Evolutionary conservation across 1,140 invertebrate genomes (phyloP).

Genomic region (Charaxes varanes): DNA sequence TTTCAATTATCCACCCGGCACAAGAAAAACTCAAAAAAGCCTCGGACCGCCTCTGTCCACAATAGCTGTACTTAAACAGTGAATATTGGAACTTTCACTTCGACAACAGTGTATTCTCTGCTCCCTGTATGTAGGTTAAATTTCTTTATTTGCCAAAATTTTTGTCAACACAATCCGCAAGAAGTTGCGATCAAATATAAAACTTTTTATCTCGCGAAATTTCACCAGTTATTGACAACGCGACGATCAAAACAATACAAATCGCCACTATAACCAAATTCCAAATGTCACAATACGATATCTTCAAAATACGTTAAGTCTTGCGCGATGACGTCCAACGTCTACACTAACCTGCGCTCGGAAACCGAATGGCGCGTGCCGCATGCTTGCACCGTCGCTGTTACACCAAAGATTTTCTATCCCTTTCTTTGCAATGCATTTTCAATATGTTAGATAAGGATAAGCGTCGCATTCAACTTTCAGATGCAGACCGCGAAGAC

Average conservation of each 20-base stretch:
- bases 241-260: slow-evolving; percentile 15
- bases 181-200: slow-evolving; percentile 3
- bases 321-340: slow-evolving; percentile 34
- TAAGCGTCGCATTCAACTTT: slow-evolving; percentile 32
- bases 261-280: slow-evolving; percentile 10
- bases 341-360: slow-evolving; percentile 35
- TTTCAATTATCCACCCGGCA: slow-evolving; percentile 48
- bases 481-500: slow-evolving; percentile 38
- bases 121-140: slow-evolving; percentile 51
- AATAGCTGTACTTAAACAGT: slow-evolving; percentile 33
- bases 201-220: slow-evolving; percentile 2
- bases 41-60: slow-evolving; percentile 30
- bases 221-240: slow-evolving; percentile 11
- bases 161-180: slow-evolving; percentile 7
- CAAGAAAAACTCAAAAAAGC: slow-evolving; percentile 23
- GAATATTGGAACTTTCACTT: slow-evolving; percentile 63
- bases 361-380: slow-evolving; percentile 69
- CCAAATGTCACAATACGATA: slow-evolving; percentile 56
- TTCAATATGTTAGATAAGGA: slow-evolving; percentile 44
- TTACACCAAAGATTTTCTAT: slow-evolving; percentile 30
- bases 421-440: slow-evolving; percentile 42
- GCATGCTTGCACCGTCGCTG: slow-evolving; percentile 47
- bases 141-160: slow-evolving; percentile 23
- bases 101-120: slow-evolving; percentile 35
- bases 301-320: slow-evolving; percentile 13